Evolutionary conservation across 2,113 vertebrate species (phyloP), one percentile per base, ranked within the genome.

Genomic region (Cichladusa arquata): DNA sequence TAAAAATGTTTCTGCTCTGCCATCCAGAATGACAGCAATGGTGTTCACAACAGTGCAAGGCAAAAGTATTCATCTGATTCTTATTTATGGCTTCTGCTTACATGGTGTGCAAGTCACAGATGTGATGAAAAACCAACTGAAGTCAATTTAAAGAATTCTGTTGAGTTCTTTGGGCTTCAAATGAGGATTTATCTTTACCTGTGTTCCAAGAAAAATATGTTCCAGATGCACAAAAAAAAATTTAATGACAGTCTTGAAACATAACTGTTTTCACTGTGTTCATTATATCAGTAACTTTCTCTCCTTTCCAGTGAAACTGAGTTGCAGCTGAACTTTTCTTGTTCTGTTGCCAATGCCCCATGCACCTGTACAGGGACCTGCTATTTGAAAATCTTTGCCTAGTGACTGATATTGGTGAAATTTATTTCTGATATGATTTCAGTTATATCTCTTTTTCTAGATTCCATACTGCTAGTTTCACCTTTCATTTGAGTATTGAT

Each of bases 331-430:
- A 95, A 81, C 73, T 81, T 89, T 79, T 81, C 83, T 93, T 88
- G 56, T 81, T 93, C 70, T 72, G 14, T 58, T 84, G 90, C 77
- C 86, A 92, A 38, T 81, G 64, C 80, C 86, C 71, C 47, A 48
- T 92, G 79, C 95, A 97, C 96, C 96, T 97, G 96, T 89, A 91
- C 48, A 71, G 54, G 61, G 72, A 88, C 18, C 70, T 91, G 90
- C 81, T 93, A 24, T 48, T 81, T 89, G 57, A 90, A 96, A 93
- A 86, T 24, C 61, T 94, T 92, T 76, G 65, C 76, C 74, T 69
- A 36, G 34, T 71, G 71, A 78, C 78, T 81, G 80, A 69, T 22
- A 29, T 10, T 9, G 62, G 26, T 80, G 77, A 84, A 67, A 81
- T 72, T 77, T 65, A 44, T 73, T 83, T 81, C 69, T 88, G 65